Evolutionary conservation across 2,797 vertebrate genomes (phyloP).

Genomic region (Ibycter americanus): DNA sequence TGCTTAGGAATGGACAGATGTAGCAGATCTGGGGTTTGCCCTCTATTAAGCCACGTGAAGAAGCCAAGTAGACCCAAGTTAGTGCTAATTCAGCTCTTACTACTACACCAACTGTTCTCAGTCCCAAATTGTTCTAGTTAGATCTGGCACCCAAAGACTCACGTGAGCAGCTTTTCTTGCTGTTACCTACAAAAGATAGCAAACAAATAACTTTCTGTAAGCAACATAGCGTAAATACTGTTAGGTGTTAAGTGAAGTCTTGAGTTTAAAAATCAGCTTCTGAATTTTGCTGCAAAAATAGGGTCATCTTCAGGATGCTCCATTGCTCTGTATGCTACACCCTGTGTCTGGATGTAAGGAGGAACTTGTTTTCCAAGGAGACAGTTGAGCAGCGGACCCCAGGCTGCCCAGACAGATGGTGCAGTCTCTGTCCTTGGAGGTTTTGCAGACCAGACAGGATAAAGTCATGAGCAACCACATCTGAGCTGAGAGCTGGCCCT

Average conservation of each 20-base stretch:
- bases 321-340: background rate
- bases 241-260: background rate
- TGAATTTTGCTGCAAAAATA: background rate
- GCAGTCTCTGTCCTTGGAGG: background rate
- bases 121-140: background rate
- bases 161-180: background rate
- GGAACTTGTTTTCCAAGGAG: background rate
- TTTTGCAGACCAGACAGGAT: background rate
- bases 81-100: background rate
- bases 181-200: background rate
- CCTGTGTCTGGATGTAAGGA: background rate
- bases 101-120: background rate
- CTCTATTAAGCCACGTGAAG: background rate
- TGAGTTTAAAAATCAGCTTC: background rate
- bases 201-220: background rate
- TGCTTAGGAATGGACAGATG: background rate
- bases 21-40: background rate
- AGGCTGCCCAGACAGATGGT: background rate
- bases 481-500: background rate
- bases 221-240: rapidly evolving
- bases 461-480: background rate
- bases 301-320: background rate
- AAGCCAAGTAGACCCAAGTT: background rate
- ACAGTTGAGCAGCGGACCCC: background rate
- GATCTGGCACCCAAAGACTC: background rate